Conservation (phyloP, 1,140 invertebrate species). For the Diplogasteroides magnus region DNA sequence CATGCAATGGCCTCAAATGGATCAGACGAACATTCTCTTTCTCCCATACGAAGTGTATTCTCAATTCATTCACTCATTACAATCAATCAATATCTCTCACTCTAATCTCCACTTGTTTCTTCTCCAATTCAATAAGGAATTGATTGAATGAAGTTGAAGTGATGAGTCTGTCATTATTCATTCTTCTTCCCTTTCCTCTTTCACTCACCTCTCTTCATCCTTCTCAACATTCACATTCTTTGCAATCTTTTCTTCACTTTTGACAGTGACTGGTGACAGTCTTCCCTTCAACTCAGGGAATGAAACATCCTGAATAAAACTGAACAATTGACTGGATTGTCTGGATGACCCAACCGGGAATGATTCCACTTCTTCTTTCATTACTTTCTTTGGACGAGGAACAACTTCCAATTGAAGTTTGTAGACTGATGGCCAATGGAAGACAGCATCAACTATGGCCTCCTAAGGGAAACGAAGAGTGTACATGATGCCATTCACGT, state of each 20-base stretch:
- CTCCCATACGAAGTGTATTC: background rate
- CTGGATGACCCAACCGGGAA: too few relatives aligned
- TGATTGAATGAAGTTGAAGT: background rate
- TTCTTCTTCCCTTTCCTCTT: background rate
- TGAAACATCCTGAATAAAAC: too few relatives aligned
- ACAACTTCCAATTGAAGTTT: background rate
- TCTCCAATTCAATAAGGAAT: background rate
- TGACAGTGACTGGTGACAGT: too few relatives aligned
- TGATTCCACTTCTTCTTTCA: too few relatives aligned
- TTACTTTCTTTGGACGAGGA: background rate
- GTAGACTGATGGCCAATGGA: background rate
- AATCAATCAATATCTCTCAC: too few relatives aligned
- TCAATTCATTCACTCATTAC: too few relatives aligned
- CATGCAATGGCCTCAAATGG: background rate
- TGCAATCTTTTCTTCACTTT: too few relatives aligned
- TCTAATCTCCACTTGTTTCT: background rate
- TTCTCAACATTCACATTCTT: too few relatives aligned
- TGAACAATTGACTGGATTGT: too few relatives aligned
- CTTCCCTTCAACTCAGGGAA: too few relatives aligned
- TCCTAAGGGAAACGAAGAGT: too few relatives aligned
- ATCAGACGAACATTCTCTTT: background rate
- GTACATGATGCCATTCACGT: too few relatives aligned
- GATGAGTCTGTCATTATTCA: background rate
- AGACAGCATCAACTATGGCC: background rate
- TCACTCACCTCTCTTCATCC: background rate